Conservation (phyloP, 2,113 vertebrate genomes). For the Neodon shergylaensis region DNA sequence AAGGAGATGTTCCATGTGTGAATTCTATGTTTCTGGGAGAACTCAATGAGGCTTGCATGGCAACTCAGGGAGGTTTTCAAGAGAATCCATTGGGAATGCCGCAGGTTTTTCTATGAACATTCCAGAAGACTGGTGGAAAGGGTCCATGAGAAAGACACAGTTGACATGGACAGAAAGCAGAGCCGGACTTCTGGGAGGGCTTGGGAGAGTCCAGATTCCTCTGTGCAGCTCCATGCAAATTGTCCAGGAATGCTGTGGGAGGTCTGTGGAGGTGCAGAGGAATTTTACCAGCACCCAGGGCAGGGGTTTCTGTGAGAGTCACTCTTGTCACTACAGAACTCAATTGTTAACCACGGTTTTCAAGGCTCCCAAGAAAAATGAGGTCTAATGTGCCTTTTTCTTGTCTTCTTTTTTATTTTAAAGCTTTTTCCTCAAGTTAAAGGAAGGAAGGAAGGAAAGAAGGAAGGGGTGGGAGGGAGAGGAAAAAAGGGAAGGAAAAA, state of each 20-base stretch:
- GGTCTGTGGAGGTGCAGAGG: not conserved
- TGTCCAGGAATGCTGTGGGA: not conserved
- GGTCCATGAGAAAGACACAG: not conserved
- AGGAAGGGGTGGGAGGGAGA: too few relatives aligned
- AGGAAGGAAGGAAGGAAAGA: too few relatives aligned
- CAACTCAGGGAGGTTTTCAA: not conserved
- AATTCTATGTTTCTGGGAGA: not conserved
- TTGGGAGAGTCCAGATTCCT: not conserved
- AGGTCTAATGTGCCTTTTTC: not conserved
- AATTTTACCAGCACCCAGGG: not conserved
- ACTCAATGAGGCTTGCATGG: not conserved
- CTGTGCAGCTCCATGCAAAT: not conserved
- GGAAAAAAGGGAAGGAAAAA: too few relatives aligned
- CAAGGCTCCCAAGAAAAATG: not conserved
- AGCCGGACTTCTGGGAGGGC: not conserved
- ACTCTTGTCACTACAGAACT: rapidly evolving
- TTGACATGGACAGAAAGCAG: not conserved
- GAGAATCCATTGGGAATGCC: not conserved
- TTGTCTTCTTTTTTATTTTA: not conserved
- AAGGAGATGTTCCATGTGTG: not conserved
- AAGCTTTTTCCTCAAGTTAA: not conserved
- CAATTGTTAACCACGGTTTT: not conserved
- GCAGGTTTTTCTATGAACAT: not conserved
- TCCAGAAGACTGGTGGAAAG: not conserved
- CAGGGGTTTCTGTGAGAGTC: not conserved